phyloP scores from a whole-genome alignment of 1,140 invertebrate genomes.

The Elymnias hypermnestra region DNA sequence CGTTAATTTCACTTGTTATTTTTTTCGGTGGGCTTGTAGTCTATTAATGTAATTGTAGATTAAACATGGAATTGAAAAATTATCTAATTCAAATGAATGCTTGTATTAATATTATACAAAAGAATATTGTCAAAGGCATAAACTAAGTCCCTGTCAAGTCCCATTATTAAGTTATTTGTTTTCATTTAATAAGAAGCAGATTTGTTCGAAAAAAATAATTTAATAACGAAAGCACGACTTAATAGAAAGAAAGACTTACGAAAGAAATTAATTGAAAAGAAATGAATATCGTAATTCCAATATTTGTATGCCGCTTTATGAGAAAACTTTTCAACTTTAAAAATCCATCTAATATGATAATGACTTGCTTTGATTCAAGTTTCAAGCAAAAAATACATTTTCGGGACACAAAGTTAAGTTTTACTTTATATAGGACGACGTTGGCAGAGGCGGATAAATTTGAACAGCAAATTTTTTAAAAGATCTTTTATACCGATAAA shows the following conservation, averaged over 20 bases:
- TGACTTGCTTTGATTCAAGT: conserved; percentile 2
- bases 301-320: conserved; percentile 8
- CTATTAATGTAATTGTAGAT: too few species aligned
- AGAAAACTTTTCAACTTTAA: conserved; percentile 4
- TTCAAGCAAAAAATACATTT: conserved; percentile 1
- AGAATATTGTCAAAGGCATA: too few species aligned
- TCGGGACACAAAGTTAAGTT: neutral
- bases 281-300: neutral
- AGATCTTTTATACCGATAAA: neutral
- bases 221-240: too few species aligned
- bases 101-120: too few species aligned
- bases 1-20: too few species aligned
- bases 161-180: too few species aligned
- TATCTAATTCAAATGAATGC: too few species aligned
- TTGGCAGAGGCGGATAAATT: neutral
- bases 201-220: too few species aligned
- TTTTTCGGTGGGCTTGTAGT: too few species aligned
- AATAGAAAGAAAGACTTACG: neutral
- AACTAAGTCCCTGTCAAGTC: too few species aligned
- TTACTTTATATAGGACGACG: neutral
- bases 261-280: conserved; percentile 1
- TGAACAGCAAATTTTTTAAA: neutral
- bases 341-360: conserved; percentile 7
- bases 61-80: too few species aligned
- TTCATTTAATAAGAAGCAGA: too few species aligned